Base-by-base conservation (phyloP, 2,888 invertebrate species). In the Frankliniella intonsa region DNA sequence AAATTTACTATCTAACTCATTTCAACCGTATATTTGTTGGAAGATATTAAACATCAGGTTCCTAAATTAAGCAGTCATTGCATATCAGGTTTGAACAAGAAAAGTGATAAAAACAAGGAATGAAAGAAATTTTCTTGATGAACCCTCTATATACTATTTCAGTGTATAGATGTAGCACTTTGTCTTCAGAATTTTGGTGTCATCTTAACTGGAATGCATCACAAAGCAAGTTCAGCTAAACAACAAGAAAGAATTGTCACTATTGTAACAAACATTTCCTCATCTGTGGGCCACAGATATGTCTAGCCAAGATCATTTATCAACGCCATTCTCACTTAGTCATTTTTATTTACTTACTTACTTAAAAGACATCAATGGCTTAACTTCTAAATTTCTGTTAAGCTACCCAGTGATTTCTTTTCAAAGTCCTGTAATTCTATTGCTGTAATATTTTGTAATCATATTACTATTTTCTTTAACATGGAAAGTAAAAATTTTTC, bases 241-340 rank as follows among this genome's bases (percentile, higher is more conserved):
- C 2, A 5, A 38, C 2, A 38, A 38, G 38, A 38, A 38, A n/a
- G n/a, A 38, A 38, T 38, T 38, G 38, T 38, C 38, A 38, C 38
- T 38, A 38, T 38, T 38, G 38, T 38, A 38, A 38, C 38, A 38
- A 38, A 38, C 38, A 38, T 38, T 38, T 38, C 5, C 38, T 10
- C 55, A 14, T n/a, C 22, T 69, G 22, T 69, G 69, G 69, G 69
- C 69, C 69, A 10, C 17, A 22, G n/a, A 69, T 69, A 22, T 69
- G 22, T n/a, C n/a, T 22, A 69, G 69, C 69, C 22, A n/a, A 3
- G 69, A 10, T 69, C 69, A 69, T 22, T n/a, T 22, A 22, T 22
- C 69, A 69, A 69, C n/a, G 69, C 69, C 69, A 69, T 69, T 69
- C 9, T 69, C 22, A 22, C 69, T 69, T 7, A n/a, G 69, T 69